A percentile compares a stretch with the other conserved stretches of the same genome.
Conservation (phyloP, 1,140 invertebrate species). For the Lordiphosa collinella region DNA sequence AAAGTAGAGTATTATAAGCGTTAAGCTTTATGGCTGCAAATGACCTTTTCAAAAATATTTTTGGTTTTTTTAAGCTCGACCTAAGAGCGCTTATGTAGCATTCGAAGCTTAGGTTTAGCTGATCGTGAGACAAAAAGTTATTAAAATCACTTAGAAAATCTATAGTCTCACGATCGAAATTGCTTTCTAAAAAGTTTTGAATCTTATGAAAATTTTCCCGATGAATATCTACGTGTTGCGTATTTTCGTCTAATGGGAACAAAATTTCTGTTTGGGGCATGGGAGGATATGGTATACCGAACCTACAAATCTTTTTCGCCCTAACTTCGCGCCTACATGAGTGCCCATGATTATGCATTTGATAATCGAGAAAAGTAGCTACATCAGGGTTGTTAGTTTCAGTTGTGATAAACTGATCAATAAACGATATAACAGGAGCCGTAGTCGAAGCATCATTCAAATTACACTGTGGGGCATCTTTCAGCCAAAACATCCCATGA, state of each 20-base stretch:
- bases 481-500: too few relatives aligned
- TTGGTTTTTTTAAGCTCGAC: not conserved
- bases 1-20: not conserved
- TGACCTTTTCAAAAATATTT: not conserved
- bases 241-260: not conserved
- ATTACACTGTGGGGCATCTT: too few relatives aligned
- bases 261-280: not conserved
- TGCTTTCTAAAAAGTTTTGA: too few relatives aligned
- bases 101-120: not conserved
- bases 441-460: too few relatives aligned
- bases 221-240: too few relatives aligned
- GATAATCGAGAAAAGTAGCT: not conserved
- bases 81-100: not conserved
- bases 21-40: constrained; percentile 2
- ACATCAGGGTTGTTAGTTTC: constrained; percentile 1
- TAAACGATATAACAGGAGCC: too few relatives aligned
- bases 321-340: too few relatives aligned
- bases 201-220: too few relatives aligned
- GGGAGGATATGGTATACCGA: not conserved
- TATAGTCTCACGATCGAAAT: not conserved
- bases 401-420: not conserved
- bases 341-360: constrained; percentile 7
- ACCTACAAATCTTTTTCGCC: not conserved
- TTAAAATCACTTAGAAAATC: not conserved
- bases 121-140: not conserved